Percentiles rank a stretch among this genome's conserved stretches.
Evolutionary conservation across 2,888 invertebrate species (phyloP).

Genomic region (Hesperia comma): DNA sequence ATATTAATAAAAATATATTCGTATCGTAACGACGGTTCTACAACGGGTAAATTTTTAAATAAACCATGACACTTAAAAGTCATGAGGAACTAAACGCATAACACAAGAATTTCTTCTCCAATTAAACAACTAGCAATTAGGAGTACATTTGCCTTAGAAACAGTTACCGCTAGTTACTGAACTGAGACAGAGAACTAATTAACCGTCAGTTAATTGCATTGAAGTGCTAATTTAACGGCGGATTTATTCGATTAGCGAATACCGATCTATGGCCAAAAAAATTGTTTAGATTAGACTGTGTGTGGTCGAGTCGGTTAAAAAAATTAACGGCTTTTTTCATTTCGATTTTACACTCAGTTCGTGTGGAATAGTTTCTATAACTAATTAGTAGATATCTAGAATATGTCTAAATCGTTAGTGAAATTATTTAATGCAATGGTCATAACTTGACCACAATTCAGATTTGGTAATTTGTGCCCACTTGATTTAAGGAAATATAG

Average conservation of each 20-base stretch:
- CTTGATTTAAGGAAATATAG: too few relatives aligned
- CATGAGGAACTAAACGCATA: conserved; percentile 18
- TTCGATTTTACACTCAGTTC: background rate
- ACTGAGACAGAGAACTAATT: conserved; percentile 59
- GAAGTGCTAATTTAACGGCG: conserved; percentile 60
- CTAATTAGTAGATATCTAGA: too few relatives aligned
- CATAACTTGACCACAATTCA: too few relatives aligned
- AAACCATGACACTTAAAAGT: conserved; percentile 6
- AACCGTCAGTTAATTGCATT: conserved; percentile 67
- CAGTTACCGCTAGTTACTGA: conserved; percentile 37
- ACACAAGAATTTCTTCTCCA: conserved; percentile 24
- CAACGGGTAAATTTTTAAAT: too few relatives aligned
- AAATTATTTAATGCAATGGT: too few relatives aligned
- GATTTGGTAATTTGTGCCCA: too few relatives aligned
- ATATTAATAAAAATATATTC: too few relatives aligned
- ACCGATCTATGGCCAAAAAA: conserved; percentile 21
- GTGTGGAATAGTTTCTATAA: too few relatives aligned
- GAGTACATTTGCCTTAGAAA: conserved; percentile 25
- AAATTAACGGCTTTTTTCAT: conserved; percentile 32
- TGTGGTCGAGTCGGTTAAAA: conserved; percentile 30
- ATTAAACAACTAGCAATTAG: conserved; percentile 33
- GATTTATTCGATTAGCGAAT: conserved; percentile 36
- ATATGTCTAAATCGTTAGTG: too few relatives aligned
- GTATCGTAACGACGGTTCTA: too few relatives aligned
- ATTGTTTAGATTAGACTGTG: conserved; percentile 18